Evolutionary conservation across 2,888 invertebrate genomes (phyloP).

Genomic region (Mechanitis mazaeus): DNA sequence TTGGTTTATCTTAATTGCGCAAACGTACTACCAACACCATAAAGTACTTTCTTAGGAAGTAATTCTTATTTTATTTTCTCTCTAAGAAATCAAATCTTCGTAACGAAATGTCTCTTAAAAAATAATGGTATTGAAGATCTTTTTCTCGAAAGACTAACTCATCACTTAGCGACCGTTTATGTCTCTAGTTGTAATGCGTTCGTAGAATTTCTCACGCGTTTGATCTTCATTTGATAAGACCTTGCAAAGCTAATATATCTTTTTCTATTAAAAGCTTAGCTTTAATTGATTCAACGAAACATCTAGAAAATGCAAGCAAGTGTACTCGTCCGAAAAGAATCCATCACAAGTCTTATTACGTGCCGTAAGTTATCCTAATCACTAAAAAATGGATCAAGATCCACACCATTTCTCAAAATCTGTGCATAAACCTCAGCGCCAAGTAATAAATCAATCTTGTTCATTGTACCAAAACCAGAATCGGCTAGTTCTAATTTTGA

Average conservation of each 20-base stretch:
- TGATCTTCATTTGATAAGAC: slow-evolving; percentile 15
- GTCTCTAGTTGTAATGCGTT: slow-evolving; percentile 20
- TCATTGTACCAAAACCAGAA: slow-evolving; percentile 26
- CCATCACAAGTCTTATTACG: slow-evolving; percentile 29
- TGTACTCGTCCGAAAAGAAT: slow-evolving; percentile 25
- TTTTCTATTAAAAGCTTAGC: slow-evolving; percentile 19
- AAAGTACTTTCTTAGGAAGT: neutral
- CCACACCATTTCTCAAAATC: slow-evolving; percentile 27
- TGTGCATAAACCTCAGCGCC: slow-evolving; percentile 30
- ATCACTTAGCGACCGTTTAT: slow-evolving; percentile 22
- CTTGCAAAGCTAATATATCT: slow-evolving; percentile 12
- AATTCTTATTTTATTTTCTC: slow-evolving; percentile 23
- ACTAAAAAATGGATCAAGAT: slow-evolving; percentile 9
- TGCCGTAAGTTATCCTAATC: slow-evolving; percentile 20
- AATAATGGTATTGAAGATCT: slow-evolving; percentile 17
- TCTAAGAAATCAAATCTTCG: slow-evolving; percentile 27
- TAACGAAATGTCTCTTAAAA: slow-evolving; percentile 22
- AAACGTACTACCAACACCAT: no score
- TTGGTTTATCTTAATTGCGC: no score
- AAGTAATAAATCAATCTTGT: slow-evolving; percentile 25
- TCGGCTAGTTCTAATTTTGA: slow-evolving; percentile 23
- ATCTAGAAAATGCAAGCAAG: slow-evolving; percentile 2
- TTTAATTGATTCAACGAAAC: neutral
- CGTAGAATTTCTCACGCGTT: slow-evolving; percentile 29
- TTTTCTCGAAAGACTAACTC: slow-evolving; percentile 27